Evolutionary conservation across 2,113 vertebrate genomes (phyloP), one percentile per base, ranked within the genome.

Genomic region (Pagrus major): DNA sequence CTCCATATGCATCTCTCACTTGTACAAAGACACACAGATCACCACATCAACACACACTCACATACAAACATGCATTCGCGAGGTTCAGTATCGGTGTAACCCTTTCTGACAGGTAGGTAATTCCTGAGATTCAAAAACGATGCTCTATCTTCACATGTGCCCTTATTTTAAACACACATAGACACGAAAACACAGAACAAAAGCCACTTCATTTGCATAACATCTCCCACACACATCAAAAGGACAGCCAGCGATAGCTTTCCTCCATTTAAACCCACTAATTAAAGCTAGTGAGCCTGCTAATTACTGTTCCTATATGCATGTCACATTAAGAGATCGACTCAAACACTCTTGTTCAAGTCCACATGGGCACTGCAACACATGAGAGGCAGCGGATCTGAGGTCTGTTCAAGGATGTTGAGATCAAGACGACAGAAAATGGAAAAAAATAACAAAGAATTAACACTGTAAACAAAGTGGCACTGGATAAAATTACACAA

Each of bases 281-380:
- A 92, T 89, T 86, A 89, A 55, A 80, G 80, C 75, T 33, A 84
- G 82, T 25, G 71, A 88, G 78, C 54, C 78, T 56, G 85, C 81
- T 88, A 90, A 89, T 92, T 88, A 88, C 81, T 2, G 44, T 71
- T 63, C 55, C 56, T 79, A 58, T 76, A 78, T 64, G 72, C 37
- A 78, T 6, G 81, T 79, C 73, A 81, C 73, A 64, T 66, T 67
- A 76, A 81, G 54, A 85, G 42, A 80, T 33, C 42, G 51, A 69
- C 84, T 58, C 47, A 44, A 51, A 59, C 6, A 64, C 39, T 58
- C 16, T 72, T 42, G 25, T 71, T 63, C 39, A 70, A 70, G 56
- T 58, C 37, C 37, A 25, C 29, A 20, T 11, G 0, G 3, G 31
- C 68, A 25, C 51, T 60, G 42, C 3, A 47, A 35, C 47, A 46